Evolutionary conservation across 2,888 invertebrate species (phyloP).

Genomic region (Epirrita christyi): DNA sequence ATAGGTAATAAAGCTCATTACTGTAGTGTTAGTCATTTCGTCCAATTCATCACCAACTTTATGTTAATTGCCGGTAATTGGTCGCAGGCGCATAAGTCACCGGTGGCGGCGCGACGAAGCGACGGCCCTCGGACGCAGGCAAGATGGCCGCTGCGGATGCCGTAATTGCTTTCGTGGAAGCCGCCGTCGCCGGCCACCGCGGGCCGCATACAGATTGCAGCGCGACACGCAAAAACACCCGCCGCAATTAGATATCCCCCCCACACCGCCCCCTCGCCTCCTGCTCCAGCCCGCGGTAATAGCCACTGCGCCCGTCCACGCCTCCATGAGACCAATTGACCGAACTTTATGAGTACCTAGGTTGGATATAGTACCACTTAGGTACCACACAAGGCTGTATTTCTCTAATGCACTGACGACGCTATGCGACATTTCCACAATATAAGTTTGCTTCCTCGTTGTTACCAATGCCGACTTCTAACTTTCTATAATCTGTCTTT

Average conservation of each 20-base stretch:
- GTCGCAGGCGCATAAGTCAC: conserved; percentile 53
- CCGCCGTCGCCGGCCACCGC: conserved; percentile 38
- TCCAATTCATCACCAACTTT: conserved; percentile 38
- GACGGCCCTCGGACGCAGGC: conserved; percentile 37
- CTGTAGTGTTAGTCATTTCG: background rate
- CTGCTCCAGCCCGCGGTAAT: conserved; percentile 12
- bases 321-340: conserved; percentile 13
- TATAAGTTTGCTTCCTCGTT: conserved; percentile 7
- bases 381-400: background rate
- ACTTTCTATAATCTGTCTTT: conserved; percentile 5
- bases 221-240: conserved; percentile 62
- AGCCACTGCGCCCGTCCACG: conserved; percentile 26
- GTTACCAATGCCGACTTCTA: conserved; percentile 8
- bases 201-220: conserved; percentile 69
- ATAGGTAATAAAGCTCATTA: background rate
- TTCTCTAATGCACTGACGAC: background rate
- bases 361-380: background rate
- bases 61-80: conserved; percentile 71
- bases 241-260: conserved; percentile 59
- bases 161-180: conserved; percentile 80
- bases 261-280: conserved; percentile 12
- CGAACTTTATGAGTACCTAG: conserved; percentile 10
- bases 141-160: conserved; percentile 80
- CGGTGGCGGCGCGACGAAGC: conserved; percentile 18
- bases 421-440: conserved; percentile 5